These are phyloP conservation scores for Seriola rivoliana DNA, from an alignment of 2,113 vertebrate genomes.

Conservation along the genomic window DNA sequence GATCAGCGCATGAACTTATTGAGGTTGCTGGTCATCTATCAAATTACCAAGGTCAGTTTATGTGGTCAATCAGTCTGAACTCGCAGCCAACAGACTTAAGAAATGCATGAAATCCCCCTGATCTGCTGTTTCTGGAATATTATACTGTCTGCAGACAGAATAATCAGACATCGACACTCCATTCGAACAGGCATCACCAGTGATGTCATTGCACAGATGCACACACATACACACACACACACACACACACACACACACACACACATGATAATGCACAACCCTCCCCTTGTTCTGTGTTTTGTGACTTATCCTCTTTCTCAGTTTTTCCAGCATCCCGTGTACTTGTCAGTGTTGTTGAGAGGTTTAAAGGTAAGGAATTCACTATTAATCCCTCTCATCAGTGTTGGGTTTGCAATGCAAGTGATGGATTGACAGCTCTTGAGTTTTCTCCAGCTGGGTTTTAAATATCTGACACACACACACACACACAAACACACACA, in stretches of 20 bases:
- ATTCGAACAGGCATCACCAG: slow-evolving; percentile 9
- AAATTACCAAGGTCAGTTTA: neutral
- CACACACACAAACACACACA: neutral
- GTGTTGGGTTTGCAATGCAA: neutral
- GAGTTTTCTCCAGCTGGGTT: neutral
- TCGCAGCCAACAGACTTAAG: slow-evolving; percentile 2
- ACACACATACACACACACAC: neutral
- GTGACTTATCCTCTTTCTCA: slow-evolving; percentile 28
- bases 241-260: no score
- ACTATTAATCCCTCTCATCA: slow-evolving; percentile 51
- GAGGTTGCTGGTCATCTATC: slow-evolving; percentile 26
- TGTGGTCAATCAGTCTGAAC: slow-evolving; percentile 12
- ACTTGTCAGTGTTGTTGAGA: slow-evolving; percentile 56
- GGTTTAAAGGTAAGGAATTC: slow-evolving; percentile 47
- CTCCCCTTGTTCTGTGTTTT: slow-evolving; percentile 21
- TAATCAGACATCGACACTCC: slow-evolving; percentile 9
- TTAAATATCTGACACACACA: slow-evolving; percentile 25
- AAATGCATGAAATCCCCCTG: slow-evolving; percentile 21
- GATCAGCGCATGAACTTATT: neutral
- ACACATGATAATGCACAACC: slow-evolving; percentile 16
- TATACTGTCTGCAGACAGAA: slow-evolving; percentile 29
- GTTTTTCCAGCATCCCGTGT: slow-evolving; percentile 55
- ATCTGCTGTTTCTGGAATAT: slow-evolving; percentile 16
- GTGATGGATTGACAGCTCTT: slow-evolving; percentile 29
- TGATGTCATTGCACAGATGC: slow-evolving; percentile 52